Conservation (phyloP, 2,797 vertebrate species). For the Acomys russatus region DNA sequence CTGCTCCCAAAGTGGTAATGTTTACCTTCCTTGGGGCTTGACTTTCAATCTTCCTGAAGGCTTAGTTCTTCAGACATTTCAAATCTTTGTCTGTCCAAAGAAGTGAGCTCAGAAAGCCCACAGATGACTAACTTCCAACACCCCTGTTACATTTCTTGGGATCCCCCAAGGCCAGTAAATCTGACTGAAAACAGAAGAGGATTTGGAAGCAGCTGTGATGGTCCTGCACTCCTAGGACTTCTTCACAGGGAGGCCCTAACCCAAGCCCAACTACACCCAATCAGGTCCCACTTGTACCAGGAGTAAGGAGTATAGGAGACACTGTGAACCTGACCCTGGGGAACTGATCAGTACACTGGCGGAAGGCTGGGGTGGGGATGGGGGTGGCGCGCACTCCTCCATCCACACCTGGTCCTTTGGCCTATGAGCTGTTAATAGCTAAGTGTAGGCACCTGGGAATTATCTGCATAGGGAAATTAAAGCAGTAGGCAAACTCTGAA, state of each 20-base stretch:
- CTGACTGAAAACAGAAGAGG: not conserved
- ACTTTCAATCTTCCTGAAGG: not conserved
- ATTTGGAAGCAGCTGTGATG: not conserved
- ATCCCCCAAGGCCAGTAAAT: not conserved
- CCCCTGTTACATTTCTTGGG: not conserved
- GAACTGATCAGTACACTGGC: not conserved
- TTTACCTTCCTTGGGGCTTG: not conserved
- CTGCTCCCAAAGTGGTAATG: not conserved
- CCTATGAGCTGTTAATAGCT: not conserved
- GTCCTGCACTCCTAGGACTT: not conserved
- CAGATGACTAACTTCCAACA: too few relatives aligned
- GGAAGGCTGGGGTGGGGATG: too few relatives aligned
- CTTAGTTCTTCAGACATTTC: not conserved
- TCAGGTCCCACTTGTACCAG: not conserved
- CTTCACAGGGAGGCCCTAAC: not conserved
- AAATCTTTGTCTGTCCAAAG: not conserved
- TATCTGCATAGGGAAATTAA: not conserved
- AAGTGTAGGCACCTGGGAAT: not conserved
- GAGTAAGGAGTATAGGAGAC: not conserved
- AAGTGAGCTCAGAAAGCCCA: not conserved
- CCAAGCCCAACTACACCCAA: too few relatives aligned
- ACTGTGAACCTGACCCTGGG: not conserved
- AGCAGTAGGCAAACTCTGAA: not conserved
- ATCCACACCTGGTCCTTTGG: not conserved
- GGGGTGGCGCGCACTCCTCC: not conserved